A percentile compares a stretch with the other conserved stretches of the same genome.
phyloP scores from a whole-genome alignment of 2,113 vertebrate species.

The Capricornis sumatraensis region DNA sequence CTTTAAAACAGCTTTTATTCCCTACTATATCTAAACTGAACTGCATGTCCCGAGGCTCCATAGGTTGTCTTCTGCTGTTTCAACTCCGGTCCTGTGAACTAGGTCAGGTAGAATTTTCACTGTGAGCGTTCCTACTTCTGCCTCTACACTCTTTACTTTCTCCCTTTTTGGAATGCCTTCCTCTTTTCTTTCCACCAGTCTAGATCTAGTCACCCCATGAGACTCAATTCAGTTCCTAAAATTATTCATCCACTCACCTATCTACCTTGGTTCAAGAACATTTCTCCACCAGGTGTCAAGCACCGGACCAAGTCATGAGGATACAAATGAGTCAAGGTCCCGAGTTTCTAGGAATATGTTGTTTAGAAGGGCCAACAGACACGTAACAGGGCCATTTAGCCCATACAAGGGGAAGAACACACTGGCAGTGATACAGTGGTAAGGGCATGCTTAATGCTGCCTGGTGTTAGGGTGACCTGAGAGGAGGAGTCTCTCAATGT shows the following conservation, averaged over 20 bases:
- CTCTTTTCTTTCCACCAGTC: neutral
- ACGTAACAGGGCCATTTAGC: neutral
- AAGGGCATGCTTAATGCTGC: neutral
- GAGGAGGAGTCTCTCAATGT: neutral
- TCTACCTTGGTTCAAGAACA: neutral
- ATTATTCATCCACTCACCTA: neutral
- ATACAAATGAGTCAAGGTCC: neutral
- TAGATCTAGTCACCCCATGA: neutral
- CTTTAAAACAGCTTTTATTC: neutral
- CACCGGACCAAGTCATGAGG: neutral
- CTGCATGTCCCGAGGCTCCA: neutral
- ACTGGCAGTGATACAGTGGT: accelerated
- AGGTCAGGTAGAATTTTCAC: neutral
- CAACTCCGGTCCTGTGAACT: neutral
- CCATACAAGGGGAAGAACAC: neutral
- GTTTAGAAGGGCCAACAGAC: neutral
- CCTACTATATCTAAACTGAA: neutral
- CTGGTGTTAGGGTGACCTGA: neutral
- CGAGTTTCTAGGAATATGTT: neutral
- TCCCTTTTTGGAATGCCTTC: neutral
- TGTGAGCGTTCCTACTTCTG: neutral
- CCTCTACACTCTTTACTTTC: neutral
- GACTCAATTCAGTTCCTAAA: neutral
- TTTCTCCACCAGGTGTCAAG: neutral
- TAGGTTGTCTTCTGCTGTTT: neutral